phyloP scores from a whole-genome alignment of 2,888 invertebrate species.

The Gymnosoma rotundatum region DNA sequence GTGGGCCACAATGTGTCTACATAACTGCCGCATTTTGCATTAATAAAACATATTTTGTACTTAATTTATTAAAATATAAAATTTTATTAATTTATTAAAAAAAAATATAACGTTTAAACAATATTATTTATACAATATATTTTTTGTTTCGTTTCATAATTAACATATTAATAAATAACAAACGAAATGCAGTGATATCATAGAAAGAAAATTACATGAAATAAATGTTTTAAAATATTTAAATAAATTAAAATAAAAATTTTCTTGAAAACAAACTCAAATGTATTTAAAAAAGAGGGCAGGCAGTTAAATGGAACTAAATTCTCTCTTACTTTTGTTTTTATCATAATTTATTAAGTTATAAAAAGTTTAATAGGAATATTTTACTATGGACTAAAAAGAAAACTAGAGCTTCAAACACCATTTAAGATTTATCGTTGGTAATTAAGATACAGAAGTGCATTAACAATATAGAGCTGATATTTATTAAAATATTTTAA shows the following conservation, averaged over 20 bases:
- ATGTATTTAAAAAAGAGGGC: constrained; percentile 2
- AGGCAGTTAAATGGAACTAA: constrained; percentile 23
- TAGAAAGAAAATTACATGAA: constrained; percentile 7
- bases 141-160: constrained; percentile 8
- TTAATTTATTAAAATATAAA: constrained; percentile 1
- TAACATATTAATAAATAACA: constrained; percentile 58
- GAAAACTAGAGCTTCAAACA: constrained; percentile 1
- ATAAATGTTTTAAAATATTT: neutral
- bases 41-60: no score
- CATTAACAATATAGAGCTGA: neutral
- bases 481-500: neutral
- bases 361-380: neutral
- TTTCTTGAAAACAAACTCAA: constrained; percentile 6
- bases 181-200: constrained; percentile 52
- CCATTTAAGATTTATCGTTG: neutral
- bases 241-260: neutral
- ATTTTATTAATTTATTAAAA: constrained; percentile 45
- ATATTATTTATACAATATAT: constrained; percentile 23
- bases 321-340: no score
- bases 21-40: no score
- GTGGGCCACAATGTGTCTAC: no score
- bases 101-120: constrained; percentile 8
- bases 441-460: neutral
- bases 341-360: neutral
- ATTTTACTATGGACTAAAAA: neutral